Conservation (phyloP, 2,113 vertebrate species). For the Protobothrops mucrosquamatus region DNA sequence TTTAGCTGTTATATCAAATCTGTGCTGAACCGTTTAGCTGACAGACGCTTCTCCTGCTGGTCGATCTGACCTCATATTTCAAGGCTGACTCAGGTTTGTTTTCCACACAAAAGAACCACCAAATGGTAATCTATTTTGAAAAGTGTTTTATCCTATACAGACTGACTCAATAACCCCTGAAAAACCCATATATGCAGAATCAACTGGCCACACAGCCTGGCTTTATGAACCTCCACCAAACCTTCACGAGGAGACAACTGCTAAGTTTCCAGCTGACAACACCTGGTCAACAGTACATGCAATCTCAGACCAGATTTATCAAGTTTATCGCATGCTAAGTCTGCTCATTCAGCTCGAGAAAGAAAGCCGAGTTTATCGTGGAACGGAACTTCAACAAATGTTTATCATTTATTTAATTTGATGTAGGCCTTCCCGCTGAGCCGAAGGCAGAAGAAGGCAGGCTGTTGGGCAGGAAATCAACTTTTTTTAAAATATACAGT, state of each 20-base stretch:
- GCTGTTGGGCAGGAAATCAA: rapidly evolving
- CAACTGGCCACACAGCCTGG: neutral
- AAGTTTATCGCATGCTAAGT: neutral
- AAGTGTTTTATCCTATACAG: neutral
- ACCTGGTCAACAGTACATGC: neutral
- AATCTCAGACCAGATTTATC: neutral
- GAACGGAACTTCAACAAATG: neutral
- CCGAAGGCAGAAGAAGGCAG: neutral
- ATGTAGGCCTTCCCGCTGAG: neutral
- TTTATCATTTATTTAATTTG: neutral
- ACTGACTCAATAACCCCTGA: neutral
- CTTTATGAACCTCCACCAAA: neutral
- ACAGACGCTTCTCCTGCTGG: neutral
- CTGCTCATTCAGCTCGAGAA: neutral
- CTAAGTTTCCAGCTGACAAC: neutral
- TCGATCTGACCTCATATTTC: neutral
- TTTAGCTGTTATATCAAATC: neutral
- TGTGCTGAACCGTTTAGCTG: neutral
- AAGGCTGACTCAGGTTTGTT: neutral
- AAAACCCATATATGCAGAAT: neutral
- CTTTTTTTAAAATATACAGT: neutral
- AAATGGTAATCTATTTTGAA: neutral
- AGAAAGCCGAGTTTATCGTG: neutral
- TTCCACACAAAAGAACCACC: neutral
- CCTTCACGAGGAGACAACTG: neutral